Evolutionary conservation across 1,140 invertebrate species (phyloP).

Genomic region (Leptinotarsa lineolata): DNA sequence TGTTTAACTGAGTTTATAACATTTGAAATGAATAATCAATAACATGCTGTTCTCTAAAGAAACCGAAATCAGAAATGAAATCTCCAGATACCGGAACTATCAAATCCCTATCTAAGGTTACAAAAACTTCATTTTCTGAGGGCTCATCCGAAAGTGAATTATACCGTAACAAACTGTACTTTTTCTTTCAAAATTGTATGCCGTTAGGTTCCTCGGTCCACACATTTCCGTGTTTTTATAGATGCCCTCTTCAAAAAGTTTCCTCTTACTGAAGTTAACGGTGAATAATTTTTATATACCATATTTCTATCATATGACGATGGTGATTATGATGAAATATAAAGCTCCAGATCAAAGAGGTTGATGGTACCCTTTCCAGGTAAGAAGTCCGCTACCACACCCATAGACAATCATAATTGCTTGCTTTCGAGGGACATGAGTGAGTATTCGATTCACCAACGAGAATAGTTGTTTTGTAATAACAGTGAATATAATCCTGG

Average conservation of each 20-base stretch:
- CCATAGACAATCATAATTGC: neutral
- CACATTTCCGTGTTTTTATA: slow-evolving; percentile 14
- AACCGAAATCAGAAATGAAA: neutral
- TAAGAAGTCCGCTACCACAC: neutral
- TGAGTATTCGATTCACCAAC: neutral
- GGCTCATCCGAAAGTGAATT: slow-evolving; percentile 10
- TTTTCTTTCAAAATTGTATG: slow-evolving; percentile 13
- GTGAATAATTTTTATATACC: slow-evolving; percentile 14
- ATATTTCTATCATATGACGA: slow-evolving; percentile 1
- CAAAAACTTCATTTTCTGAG: neutral
- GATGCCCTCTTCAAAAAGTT: neutral
- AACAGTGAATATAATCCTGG: too few relatives aligned
- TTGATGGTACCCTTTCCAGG: slow-evolving; percentile 5
- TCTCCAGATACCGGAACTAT: neutral
- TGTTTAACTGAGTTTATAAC: too few relatives aligned
- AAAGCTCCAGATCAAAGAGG: neutral
- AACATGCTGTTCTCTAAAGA: too few relatives aligned
- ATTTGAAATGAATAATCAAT: too few relatives aligned
- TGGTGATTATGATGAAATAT: neutral
- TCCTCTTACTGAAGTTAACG: slow-evolving; percentile 1
- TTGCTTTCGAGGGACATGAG: neutral
- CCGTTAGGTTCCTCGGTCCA: neutral
- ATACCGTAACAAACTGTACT: slow-evolving; percentile 20
- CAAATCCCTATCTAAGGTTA: neutral
- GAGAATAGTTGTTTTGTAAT: too few relatives aligned